phyloP scores from a whole-genome alignment of 2,888 invertebrate species.

The Brachynemurus nebulosus region DNA sequence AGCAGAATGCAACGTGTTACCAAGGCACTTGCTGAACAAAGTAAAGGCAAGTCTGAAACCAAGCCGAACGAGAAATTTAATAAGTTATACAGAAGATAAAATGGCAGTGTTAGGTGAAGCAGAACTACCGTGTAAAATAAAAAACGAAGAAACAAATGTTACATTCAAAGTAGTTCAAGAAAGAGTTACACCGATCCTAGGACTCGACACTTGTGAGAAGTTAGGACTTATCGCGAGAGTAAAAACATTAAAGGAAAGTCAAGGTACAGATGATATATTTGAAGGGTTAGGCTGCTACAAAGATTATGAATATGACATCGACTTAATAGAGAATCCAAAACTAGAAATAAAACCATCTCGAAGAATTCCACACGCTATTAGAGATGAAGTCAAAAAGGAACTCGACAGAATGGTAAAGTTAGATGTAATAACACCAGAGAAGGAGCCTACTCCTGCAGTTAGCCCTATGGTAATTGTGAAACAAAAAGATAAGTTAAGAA shows the following conservation, averaged over 20 bases:
- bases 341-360: conserved; percentile 10
- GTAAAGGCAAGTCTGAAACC: neutral
- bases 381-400: conserved; percentile 14
- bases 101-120: conserved; percentile 3
- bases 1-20: conserved; percentile 6
- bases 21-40: neutral
- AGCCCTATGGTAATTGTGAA: conserved; percentile 15
- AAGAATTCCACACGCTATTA: conserved; percentile 13
- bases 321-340: too few species aligned
- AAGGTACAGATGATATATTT: conserved; percentile 9
- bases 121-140: conserved; percentile 1
- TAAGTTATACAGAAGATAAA: conserved; percentile 7
- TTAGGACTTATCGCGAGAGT: conserved; percentile 9
- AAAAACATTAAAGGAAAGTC: too few species aligned
- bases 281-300: conserved; percentile 12
- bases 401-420: conserved; percentile 13
- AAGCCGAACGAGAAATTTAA: neutral
- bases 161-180: conserved; percentile 7
- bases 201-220: conserved; percentile 4
- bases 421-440: conserved; percentile 12
- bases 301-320: conserved; percentile 12
- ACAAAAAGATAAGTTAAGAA: conserved; percentile 13
- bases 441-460: conserved; percentile 15
- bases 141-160: conserved; percentile 2
- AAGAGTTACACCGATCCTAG: conserved; percentile 4